Evolutionary conservation across 1,140 invertebrate genomes (phyloP).

Genomic region (Sycobia sp.): DNA sequence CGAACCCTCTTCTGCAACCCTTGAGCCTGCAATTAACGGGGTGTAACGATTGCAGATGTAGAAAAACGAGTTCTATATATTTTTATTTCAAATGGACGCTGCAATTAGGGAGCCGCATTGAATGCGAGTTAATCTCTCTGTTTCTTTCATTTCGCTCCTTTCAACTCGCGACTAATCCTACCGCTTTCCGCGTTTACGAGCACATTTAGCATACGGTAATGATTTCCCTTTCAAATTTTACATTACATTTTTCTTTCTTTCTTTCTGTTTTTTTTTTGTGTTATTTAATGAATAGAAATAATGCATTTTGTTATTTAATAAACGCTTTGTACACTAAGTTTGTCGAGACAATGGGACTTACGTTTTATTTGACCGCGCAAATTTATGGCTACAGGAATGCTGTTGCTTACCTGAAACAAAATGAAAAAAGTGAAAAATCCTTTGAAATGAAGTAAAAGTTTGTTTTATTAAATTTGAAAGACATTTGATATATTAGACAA

Average conservation of each 20-base stretch:
- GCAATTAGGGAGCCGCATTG: slow-evolving; percentile 11
- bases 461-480: too few relatives aligned
- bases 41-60: slow-evolving; percentile 34
- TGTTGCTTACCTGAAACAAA: slow-evolving; percentile 19
- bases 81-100: slow-evolving; percentile 28
- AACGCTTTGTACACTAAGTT: background rate
- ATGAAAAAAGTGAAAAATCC: too few relatives aligned
- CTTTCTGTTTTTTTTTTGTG: too few relatives aligned
- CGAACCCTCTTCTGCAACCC: slow-evolving; percentile 15
- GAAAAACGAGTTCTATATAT: slow-evolving; percentile 32
- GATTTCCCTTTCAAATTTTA: slow-evolving; percentile 1
- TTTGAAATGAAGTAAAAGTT: too few relatives aligned
- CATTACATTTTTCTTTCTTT: too few relatives aligned
- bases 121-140: slow-evolving; percentile 19
- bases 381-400: background rate
- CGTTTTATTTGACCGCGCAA: background rate
- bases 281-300: too few relatives aligned
- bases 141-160: background rate
- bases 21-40: slow-evolving; percentile 33
- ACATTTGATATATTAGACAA: too few relatives aligned
- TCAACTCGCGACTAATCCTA: background rate
- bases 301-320: too few relatives aligned
- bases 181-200: background rate
- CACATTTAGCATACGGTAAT: background rate
- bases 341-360: background rate